Conservation (phyloP, 2,113 vertebrate genomes). For the Notechis scutatus region DNA sequence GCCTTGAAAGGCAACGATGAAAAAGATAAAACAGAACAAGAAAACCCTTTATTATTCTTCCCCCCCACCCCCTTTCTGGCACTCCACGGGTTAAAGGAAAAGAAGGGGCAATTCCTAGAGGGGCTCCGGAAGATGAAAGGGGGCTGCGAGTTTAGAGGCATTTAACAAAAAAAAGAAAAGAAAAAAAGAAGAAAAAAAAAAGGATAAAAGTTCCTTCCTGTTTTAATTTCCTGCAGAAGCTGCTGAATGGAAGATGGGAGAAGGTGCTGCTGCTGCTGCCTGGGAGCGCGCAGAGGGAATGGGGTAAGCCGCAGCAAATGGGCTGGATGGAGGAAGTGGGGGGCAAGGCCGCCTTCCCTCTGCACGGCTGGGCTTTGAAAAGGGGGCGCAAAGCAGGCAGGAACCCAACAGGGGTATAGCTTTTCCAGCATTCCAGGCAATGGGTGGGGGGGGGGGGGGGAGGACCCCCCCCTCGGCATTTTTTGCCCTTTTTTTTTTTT, state of each 20-base stretch:
- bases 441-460: neutral
- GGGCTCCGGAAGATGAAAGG: conserved; percentile 12
- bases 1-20: neutral
- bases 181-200: conserved; percentile 1
- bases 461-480: neutral
- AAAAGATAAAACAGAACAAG: neutral
- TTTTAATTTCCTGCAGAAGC: neutral
- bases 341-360: neutral
- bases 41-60: neutral
- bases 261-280: neutral
- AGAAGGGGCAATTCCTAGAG: neutral
- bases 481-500: neutral
- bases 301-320: neutral
- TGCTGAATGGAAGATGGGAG: conserved; percentile 11
- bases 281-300: neutral
- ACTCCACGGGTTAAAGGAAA: neutral
- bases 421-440: neutral
- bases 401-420: neutral
- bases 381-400: neutral
- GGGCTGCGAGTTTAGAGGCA: neutral
- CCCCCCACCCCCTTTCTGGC: neutral
- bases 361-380: neutral
- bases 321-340: neutral
- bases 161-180: neutral
- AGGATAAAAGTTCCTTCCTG: conserved; percentile 25